A percentile compares a stretch with the other conserved stretches of the same genome.
These are phyloP conservation scores for Strigamia transsilvanica DNA, from an alignment of 2,888 invertebrate species.

Conservation along the genomic window DNA sequence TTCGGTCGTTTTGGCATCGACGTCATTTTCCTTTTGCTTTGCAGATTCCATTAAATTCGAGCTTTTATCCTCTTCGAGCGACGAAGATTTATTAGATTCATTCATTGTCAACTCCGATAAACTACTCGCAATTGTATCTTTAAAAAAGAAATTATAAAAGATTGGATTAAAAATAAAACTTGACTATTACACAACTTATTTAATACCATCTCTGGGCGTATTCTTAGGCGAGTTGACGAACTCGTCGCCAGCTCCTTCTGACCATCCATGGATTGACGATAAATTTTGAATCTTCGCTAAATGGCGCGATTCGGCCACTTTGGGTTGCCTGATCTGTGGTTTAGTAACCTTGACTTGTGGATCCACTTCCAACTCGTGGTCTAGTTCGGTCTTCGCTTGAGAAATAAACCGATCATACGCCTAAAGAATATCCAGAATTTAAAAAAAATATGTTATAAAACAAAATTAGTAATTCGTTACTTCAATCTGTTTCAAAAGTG, in stretches of 20 bases:
- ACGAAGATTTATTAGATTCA: neutral
- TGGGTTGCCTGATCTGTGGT: slow-evolving; percentile 66
- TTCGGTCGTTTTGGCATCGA: neutral
- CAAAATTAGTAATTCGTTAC: slow-evolving; percentile 58
- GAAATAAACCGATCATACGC: slow-evolving; percentile 64
- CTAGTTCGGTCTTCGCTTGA: slow-evolving; percentile 62
- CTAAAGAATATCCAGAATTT: slow-evolving; percentile 57
- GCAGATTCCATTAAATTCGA: no score
- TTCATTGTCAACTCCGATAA: neutral
- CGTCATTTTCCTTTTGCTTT: neutral
- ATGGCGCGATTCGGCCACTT: slow-evolving; percentile 58
- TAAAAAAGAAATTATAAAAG: neutral
- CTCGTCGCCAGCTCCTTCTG: neutral
- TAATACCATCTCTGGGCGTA: neutral
- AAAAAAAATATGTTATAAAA: neutral
- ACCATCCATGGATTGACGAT: neutral
- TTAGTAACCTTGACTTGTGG: slow-evolving; percentile 59
- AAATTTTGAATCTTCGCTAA: slow-evolving; percentile 52
- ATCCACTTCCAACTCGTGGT: slow-evolving; percentile 63
- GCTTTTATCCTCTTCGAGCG: neutral
- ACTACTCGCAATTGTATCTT: slow-evolving; percentile 30
- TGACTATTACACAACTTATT: neutral
- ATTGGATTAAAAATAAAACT: neutral
- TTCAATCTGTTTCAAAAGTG: slow-evolving; percentile 68
- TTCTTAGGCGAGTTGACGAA: neutral